Percentiles rank a stretch among this genome's conserved stretches.
Conservation (phyloP, 2,797 vertebrate genomes). For the Eulemur albifrons region DNA sequence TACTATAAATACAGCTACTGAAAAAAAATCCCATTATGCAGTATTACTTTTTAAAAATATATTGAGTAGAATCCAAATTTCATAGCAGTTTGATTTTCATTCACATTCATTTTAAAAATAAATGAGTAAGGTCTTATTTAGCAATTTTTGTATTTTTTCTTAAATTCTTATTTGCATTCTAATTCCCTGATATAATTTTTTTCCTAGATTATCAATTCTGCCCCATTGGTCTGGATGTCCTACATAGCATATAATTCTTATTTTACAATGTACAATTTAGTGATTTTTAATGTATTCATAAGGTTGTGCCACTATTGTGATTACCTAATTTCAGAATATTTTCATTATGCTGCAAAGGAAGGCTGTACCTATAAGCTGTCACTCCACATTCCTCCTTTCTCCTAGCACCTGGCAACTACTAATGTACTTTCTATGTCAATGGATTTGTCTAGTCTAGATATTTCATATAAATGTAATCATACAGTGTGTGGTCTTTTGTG, state of each 20-base stretch:
- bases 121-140: neutral
- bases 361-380: neutral
- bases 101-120: neutral
- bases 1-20: neutral
- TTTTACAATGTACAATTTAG: neutral
- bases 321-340: neutral
- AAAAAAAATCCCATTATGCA: neutral
- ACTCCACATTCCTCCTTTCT: neutral
- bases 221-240: neutral
- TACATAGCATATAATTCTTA: neutral
- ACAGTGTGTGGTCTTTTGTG: neutral
- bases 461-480: neutral
- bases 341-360: neutral
- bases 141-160: neutral
- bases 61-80: neutral
- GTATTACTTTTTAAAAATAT: slow-evolving; percentile 2
- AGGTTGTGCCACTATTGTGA: neutral
- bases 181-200: neutral
- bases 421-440: neutral
- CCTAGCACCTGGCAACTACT: neutral
- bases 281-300: neutral
- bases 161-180: slow-evolving; percentile 36
- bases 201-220: neutral
- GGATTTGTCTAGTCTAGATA: neutral
- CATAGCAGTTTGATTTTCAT: neutral